phyloP scores from a whole-genome alignment of 2,888 invertebrate genomes.

The Tanaodytes sp. region DNA sequence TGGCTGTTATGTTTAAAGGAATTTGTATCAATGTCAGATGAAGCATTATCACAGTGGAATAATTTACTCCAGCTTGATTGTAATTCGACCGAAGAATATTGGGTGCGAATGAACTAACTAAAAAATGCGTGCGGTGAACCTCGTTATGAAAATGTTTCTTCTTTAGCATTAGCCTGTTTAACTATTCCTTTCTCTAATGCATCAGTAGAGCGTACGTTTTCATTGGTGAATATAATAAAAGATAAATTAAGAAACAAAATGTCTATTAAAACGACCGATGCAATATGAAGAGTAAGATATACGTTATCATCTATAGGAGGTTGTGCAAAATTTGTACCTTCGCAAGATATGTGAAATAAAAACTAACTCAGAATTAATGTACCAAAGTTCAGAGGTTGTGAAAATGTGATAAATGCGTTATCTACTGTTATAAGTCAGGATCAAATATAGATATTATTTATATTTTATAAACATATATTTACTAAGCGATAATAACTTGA shows the following conservation, averaged over 20 bases:
- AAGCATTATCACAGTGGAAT: too few relatives aligned
- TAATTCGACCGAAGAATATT: constrained; percentile 21
- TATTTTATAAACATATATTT: too few relatives aligned
- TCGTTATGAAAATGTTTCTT: not conserved
- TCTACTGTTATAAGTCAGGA: too few relatives aligned
- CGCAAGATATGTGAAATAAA: not conserved
- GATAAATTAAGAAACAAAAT: constrained; percentile 41
- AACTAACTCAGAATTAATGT: constrained; percentile 2
- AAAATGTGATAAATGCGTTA: too few relatives aligned
- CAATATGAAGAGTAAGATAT: constrained; percentile 1
- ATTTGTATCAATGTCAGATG: constrained; percentile 20
- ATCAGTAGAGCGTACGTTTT: constrained; percentile 32
- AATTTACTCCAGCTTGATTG: not conserved
- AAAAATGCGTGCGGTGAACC: constrained; percentile 16
- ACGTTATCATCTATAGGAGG: not conserved
- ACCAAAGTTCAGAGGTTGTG: not conserved
- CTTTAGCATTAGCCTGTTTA: constrained; percentile 12
- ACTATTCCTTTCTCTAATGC: constrained; percentile 44
- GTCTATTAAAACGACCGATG: constrained; percentile 9
- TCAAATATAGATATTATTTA: too few relatives aligned
- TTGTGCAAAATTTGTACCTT: not conserved
- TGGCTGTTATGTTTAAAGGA: not conserved
- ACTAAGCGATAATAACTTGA: too few relatives aligned
- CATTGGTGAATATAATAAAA: constrained; percentile 36
- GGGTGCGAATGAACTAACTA: not conserved